phyloP scores from a whole-genome alignment of 2,113 vertebrate species.

The Strix uralensis region DNA sequence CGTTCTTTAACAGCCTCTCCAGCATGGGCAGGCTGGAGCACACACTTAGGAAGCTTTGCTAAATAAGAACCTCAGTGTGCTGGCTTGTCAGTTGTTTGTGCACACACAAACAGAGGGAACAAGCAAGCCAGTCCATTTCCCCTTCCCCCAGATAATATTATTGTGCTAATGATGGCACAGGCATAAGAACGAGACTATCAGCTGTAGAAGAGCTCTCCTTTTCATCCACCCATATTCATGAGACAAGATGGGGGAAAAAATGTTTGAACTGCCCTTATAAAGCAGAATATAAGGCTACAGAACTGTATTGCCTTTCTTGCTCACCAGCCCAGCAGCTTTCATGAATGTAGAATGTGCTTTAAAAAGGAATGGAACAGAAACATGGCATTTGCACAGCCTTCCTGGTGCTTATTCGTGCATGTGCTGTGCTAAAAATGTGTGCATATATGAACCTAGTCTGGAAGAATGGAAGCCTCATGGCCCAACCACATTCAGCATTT shows the following conservation, averaged over 20 bases:
- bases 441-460: background rate
- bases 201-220: background rate
- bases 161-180: background rate
- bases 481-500: background rate
- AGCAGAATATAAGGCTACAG: background rate
- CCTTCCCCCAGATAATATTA: background rate
- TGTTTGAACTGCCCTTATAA: background rate
- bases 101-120: background rate
- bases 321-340: background rate
- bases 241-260: background rate
- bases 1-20: constrained; percentile 26
- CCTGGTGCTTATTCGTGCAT: background rate
- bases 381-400: background rate
- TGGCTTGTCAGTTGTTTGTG: background rate
- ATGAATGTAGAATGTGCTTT: background rate
- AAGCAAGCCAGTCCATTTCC: background rate
- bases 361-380: background rate
- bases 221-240: background rate
- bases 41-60: background rate
- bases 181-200: background rate
- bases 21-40: background rate
- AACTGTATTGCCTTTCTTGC: background rate
- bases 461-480: background rate
- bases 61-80: background rate
- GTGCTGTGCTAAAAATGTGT: background rate